These are phyloP conservation scores for Cyphotilapia sp. DNA, from an alignment of 2,113 vertebrate species.

Conservation along the genomic window DNA sequence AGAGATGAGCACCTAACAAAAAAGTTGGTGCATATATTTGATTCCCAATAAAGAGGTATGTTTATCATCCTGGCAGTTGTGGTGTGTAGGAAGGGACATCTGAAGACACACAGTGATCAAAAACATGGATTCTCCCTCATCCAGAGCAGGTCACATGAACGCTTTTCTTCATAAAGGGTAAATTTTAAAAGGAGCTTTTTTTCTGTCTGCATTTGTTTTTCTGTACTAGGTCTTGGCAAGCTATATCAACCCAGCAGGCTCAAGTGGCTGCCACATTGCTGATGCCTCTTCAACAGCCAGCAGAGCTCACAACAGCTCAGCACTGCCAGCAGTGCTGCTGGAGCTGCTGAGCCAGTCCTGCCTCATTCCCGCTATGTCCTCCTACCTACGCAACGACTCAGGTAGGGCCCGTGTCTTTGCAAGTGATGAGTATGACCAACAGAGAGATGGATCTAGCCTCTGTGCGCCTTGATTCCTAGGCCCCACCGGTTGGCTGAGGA, in stretches of 20 bases:
- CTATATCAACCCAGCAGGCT: constrained; percentile 93
- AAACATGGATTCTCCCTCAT: not conserved
- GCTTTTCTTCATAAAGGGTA: not conserved
- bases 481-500: not conserved
- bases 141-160: not conserved
- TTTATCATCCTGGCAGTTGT: not conserved
- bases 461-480: not conserved
- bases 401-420: constrained; percentile 61
- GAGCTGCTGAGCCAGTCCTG: constrained; percentile 95
- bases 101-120: not conserved
- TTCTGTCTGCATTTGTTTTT: not conserved
- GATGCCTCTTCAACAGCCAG: constrained; percentile 77
- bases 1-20: not conserved
- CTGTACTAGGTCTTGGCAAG: constrained; percentile 87
- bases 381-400: constrained; percentile 96
- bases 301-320: constrained; percentile 83
- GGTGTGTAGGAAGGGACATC: not conserved
- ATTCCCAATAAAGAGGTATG: not conserved
- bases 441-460: not conserved
- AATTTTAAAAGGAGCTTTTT: not conserved
- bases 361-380: constrained; percentile 97
- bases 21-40: not conserved
- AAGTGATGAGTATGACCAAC: not conserved
- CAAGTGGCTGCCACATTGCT: constrained; percentile 69
- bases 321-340: constrained; percentile 86